These are phyloP conservation scores for Dinoponera quadriceps DNA, from an alignment of 1,140 invertebrate species.

Conservation along the genomic window DNA sequence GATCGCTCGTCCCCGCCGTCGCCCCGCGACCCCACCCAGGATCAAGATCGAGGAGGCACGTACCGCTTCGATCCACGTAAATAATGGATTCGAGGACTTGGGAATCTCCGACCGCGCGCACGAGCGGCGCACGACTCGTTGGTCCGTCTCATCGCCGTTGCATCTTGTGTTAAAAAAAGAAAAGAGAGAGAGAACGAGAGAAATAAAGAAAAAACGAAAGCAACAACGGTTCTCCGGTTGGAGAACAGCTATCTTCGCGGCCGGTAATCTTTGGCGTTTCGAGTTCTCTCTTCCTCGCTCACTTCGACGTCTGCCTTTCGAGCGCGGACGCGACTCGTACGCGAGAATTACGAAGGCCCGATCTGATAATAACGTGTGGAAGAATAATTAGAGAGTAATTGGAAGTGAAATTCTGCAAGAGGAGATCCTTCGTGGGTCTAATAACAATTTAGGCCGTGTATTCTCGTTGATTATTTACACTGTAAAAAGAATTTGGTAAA, in stretches of 20 bases:
- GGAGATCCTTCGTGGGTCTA: no score
- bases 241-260: not conserved
- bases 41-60: conserved; percentile 80
- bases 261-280: conserved; percentile 17
- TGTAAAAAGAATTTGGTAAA: no score
- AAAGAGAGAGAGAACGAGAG: not conserved
- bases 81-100: conserved; percentile 78
- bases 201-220: not conserved
- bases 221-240: not conserved
- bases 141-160: conserved; percentile 8
- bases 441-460: no score
- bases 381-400: not conserved
- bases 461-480: no score
- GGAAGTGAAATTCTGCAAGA: not conserved
- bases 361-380: not conserved
- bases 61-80: conserved; percentile 75
- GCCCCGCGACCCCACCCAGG: conserved; percentile 65
- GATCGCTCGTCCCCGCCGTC: conserved; percentile 51
- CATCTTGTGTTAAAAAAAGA: conserved; percentile 14
- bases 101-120: conserved; percentile 40
- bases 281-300: conserved; percentile 6
- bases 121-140: conserved; percentile 38
- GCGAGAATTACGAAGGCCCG: not conserved
- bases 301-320: not conserved
- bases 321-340: not conserved